Base-by-base conservation (phyloP, 2,113 vertebrate genomes). In the Cynoglossus semilaevis region DNA sequence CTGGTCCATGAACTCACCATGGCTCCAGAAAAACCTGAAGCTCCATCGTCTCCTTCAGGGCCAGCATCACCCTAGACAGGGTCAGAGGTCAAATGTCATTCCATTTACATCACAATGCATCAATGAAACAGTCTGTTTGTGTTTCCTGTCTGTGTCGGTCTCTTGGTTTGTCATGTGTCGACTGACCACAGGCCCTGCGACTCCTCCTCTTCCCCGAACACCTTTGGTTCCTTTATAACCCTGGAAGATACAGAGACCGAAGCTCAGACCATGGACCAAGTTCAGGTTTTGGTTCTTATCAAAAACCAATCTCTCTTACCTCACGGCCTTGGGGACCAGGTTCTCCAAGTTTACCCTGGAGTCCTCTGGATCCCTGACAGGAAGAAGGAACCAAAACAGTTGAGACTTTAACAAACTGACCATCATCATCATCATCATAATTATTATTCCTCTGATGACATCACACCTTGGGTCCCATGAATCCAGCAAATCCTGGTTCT, bases 181-280 rank as follows among this genome's bases (percentile, higher is more conserved):
- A 69, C 87, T 85, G 62, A 92, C 91, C 67, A 81, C 86, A 41
- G 85, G 80, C 1, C 92, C 92, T 0, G 84, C 17, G 52, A 92
- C 90, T 57, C 91, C 92, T 76, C 82, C 51, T 80, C 83, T 77
- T 74, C 92, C 91, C 41, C 16, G 70, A 48, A 87, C 90, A 0
- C 92, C 92, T 87, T 91, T 93, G 58, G 78, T 79, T 65, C 92
- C 92, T 82, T 86, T 91, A 60, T 91, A 91, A 15, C 92, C 92
- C 91, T 93, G 18, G 58, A 70, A 72, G 8, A 41, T 29, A 29
- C 22, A 17, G 3, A 45, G 18, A 10, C 7, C 9, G 8, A 10
- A 38, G 9, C 8, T 12, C 12, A 2, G 8, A 38, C 37, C 8
- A 10, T 9, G 12, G 12, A 38, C 9, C 2, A 7, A 38, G 8